Evolutionary conservation across 2,888 invertebrate species (phyloP).

Genomic region (Volucella zonaria): DNA sequence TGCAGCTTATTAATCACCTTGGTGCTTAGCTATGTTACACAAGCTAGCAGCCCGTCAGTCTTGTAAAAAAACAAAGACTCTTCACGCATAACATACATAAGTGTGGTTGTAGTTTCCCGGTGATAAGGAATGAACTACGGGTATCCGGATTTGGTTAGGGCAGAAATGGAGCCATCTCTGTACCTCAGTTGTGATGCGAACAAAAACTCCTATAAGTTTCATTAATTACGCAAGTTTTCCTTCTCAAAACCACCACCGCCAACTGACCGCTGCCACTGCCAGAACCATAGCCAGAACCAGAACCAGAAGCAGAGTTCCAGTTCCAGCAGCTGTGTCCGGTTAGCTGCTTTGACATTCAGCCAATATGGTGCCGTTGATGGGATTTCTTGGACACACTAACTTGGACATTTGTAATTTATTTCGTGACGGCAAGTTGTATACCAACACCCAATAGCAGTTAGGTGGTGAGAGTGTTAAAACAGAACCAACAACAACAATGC

Average conservation of each 20-base stretch:
- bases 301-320: no score
- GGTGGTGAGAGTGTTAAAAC: neutral
- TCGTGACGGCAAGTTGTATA: conserved; percentile 1
- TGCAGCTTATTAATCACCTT: conserved; percentile 61
- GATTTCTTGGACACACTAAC: conserved; percentile 54
- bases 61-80: conserved; percentile 1
- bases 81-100: conserved; percentile 17
- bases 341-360: conserved; percentile 49
- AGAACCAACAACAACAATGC: conserved; percentile 13
- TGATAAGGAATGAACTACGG: conserved; percentile 6
- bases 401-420: conserved; percentile 54
- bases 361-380: conserved; percentile 50
- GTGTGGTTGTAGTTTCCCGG: conserved; percentile 21
- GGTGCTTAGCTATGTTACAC: conserved; percentile 45
- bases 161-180: neutral
- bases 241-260: conserved; percentile 31
- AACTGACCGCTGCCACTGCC: no score
- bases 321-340: conserved; percentile 33
- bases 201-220: conserved; percentile 52
- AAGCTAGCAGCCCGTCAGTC: conserved; percentile 12
- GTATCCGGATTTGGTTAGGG: no score
- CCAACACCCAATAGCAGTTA: neutral
- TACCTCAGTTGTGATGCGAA: neutral
- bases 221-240: conserved; percentile 65
- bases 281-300: no score